A percentile compares a stretch with the other conserved stretches of the same genome.
phyloP scores from a whole-genome alignment of 1,140 invertebrate genomes.

The Condylostylus longicornis region DNA sequence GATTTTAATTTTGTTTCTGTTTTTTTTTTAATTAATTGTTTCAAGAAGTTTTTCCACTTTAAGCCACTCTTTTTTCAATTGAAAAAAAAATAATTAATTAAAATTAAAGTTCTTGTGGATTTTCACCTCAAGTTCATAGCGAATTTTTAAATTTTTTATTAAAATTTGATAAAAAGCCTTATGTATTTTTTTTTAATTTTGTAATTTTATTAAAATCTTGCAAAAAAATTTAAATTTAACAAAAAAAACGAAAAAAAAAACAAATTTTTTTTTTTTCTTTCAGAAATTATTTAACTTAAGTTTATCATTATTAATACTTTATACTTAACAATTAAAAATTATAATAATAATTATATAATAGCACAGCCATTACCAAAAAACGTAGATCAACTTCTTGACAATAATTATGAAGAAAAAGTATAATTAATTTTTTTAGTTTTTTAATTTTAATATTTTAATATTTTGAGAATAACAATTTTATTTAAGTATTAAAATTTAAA shows the following conservation, averaged over 20 bases:
- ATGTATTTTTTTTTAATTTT: conserved; percentile 1
- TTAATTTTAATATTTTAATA: not conserved
- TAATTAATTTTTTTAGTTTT: not conserved
- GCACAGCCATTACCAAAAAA: conserved; percentile 69
- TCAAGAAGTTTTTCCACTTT: conserved; percentile 31
- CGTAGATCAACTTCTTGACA: conserved; percentile 84
- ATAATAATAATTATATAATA: conserved; percentile 34
- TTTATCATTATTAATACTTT: conserved; percentile 23
- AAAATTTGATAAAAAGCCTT: not conserved
- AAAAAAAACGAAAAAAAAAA: conserved; percentile 3
- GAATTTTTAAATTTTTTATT: conserved; percentile 2
- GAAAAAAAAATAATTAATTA: too few species aligned
- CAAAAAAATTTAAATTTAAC: not conserved
- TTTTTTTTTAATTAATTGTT: conserved; percentile 14
- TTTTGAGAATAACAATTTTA: not conserved
- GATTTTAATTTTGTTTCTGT: conserved; percentile 8
- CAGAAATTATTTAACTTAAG: conserved; percentile 8
- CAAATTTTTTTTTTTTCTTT: conserved; percentile 10
- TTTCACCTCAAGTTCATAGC: too few species aligned
- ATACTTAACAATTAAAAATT: too few species aligned
- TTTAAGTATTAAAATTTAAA: too few species aligned
- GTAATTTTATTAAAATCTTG: not conserved
- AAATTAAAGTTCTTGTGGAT: too few species aligned
- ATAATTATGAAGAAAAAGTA: conserved; percentile 30
- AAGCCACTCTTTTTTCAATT: conserved; percentile 6